These are phyloP conservation scores for Halcyon chelicuti DNA, from an alignment of 2,797 vertebrate genomes.

Conservation along the genomic window DNA sequence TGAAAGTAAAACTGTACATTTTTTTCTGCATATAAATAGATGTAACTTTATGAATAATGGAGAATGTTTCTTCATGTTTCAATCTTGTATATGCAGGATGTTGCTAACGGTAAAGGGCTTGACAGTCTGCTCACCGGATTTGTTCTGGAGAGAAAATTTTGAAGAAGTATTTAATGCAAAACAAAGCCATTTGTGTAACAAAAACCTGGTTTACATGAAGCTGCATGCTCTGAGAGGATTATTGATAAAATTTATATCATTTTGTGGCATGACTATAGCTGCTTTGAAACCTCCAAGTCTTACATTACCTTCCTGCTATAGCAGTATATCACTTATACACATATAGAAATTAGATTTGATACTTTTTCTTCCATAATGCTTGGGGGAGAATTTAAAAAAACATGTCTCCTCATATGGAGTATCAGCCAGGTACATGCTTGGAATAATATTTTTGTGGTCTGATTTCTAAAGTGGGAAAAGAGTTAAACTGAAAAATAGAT, in stretches of 20 bases:
- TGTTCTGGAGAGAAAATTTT: conserved; percentile 38
- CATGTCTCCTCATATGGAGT: not conserved
- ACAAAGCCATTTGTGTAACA: conserved; percentile 8
- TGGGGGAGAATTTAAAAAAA: not conserved
- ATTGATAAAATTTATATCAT: conserved; percentile 1
- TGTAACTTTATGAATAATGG: not conserved
- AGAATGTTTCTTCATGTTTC: conserved; percentile 17
- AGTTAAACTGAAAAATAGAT: conserved; percentile 8
- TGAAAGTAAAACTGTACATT: not conserved
- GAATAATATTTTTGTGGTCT: not conserved
- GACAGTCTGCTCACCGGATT: conserved; percentile 40
- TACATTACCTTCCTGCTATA: not conserved
- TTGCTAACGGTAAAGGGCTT: conserved; percentile 61
- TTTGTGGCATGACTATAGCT: not conserved
- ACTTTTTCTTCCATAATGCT: not conserved
- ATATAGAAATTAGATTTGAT: not conserved
- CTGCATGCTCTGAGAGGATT: not conserved
- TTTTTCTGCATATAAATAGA: not conserved
- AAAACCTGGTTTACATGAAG: not conserved
- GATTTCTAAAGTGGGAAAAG: not conserved
- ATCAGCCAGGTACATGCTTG: not conserved
- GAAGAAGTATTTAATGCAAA: not conserved
- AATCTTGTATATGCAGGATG: conserved; percentile 19
- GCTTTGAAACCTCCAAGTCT: conserved; percentile 5
- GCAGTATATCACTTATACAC: not conserved